Base-by-base conservation (phyloP, 1,140 invertebrate species). In the Schmidtea mediterranea region DNA sequence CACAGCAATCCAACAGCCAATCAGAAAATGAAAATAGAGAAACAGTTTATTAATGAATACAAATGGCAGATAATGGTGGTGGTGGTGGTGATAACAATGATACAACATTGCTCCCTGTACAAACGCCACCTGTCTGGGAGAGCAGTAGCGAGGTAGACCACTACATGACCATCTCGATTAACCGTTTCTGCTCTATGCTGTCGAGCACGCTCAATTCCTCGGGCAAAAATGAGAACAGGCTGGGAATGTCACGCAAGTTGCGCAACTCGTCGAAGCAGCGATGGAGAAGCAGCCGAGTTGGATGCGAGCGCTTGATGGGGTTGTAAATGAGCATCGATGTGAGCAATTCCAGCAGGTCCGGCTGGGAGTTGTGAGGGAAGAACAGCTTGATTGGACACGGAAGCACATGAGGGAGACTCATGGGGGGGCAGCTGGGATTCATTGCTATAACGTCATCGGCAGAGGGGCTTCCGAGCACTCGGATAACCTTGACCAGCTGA, bases 401-500 rank as follows among this genome's bases (percentile, higher is more conserved):
- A 24, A 19, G 15, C 15, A 45, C 43, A 21, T 45, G 15, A 19
- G 43, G 43, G n/a, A 45, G 21, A 24, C 21, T 45, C 10, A 19
- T 19, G 2, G 43, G 15, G 22, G 15, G 15, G 22, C 21, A 45
- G 43, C 9, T 15, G 6, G 43, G 43, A 45, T 45, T 98, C 92
- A 98, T 98, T 69, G 94, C 86, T 60, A 83, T 74, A 58, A 98
- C 97, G 71, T 98, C 87, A 69, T 98, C 90, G 58, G 84, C 76
- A 52, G 87, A 92, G 15, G 92, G 92, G 53, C 92, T 98, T 47
- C 92, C 92, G 54, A 98, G 74, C 49, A 97, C 87, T 73, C 97
- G 97, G 64, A 98, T 98, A 59, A 98, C 97, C 71, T 98, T 90
- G 47, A 98, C 92, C 55, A 98, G 72, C 63, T 98, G 92, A 70